Base-by-base conservation (phyloP, 30 jellyfish, hydroid and myxozoan species). In the Aurelia coerulea region DNA sequence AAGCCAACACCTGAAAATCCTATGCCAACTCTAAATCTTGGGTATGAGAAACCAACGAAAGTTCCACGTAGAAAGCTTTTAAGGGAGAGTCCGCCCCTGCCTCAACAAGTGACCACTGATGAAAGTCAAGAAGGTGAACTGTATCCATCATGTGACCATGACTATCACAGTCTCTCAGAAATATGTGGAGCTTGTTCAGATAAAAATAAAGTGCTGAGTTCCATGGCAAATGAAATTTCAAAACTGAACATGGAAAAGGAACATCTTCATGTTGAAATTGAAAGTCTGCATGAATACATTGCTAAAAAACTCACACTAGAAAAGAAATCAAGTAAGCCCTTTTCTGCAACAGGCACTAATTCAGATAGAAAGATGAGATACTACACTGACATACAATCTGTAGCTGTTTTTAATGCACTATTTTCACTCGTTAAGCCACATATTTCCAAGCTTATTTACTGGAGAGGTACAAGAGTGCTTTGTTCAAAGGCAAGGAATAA, bases 1-100 rank as follows among this genome's bases (percentile, higher is more conserved):
- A 70, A 82, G 67, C 76, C 83, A 82, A 82, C 92, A 49, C 11
- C 87, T 5, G 35, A 34, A 56, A 52, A 54, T 53, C 79, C 65
- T 29, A 23, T 39, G 35, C 86, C 92, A 29, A 54, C 85, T 18
- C 33, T 82, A 37, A 33, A 37, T 53, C 42, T 52, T 75, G 73
- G 73, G 74, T 32, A 33, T 39, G 50, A 39, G 50, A 39, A 39
- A 39, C 50, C 50, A 39, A 39, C 50, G 50, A 39, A 39, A 39
- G 49, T 31, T 80, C 74, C 50, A 39, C 50, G 50, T 2, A 39
- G 50, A 39, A 39, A 39, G 50, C 50, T 39, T 39, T 39, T 39
- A 35, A 65, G 74, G n/a, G n/a, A n/a, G n/a, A n/a, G n/a, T n/a
- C n/a, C n/a, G n/a, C n/a, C n/a, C n/a, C n/a, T n/a, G n/a, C n/a